These are phyloP conservation scores for Apodemus speciosus DNA, from an alignment of 2,113 vertebrate genomes.

Conservation along the genomic window DNA sequence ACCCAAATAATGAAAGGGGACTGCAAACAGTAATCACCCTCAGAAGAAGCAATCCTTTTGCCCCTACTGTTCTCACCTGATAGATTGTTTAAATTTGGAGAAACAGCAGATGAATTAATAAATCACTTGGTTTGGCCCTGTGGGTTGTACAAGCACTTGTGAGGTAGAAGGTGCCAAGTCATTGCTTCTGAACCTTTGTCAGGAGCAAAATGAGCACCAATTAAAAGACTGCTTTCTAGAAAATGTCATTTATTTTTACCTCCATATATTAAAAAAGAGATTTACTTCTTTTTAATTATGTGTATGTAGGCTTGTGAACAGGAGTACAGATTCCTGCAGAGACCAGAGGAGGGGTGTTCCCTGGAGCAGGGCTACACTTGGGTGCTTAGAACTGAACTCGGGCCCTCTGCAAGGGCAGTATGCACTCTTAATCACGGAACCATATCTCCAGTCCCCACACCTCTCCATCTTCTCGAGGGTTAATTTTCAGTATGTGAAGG, in stretches of 20 bases:
- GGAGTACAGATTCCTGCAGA: neutral
- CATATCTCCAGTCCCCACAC: neutral
- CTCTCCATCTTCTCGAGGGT: neutral
- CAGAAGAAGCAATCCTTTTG: neutral
- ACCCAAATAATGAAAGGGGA: neutral
- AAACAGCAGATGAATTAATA: neutral
- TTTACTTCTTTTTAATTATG: neutral
- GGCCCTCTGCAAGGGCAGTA: neutral
- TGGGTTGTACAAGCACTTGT: neutral
- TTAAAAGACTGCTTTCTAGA: neutral
- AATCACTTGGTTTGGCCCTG: neutral
- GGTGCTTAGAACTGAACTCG: neutral
- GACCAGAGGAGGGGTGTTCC: too few species aligned
- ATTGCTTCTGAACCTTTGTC: neutral
- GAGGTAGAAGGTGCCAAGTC: neutral
- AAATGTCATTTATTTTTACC: neutral
- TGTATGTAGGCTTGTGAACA: neutral
- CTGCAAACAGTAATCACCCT: neutral
- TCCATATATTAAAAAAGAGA: neutral
- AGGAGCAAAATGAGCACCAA: neutral
- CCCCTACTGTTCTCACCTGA: neutral
- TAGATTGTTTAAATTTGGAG: neutral
- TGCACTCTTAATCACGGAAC: neutral
- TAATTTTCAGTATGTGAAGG: neutral
- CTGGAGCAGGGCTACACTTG: neutral